Conservation (phyloP, 2,113 vertebrate species). For the Morone saxatilis region DNA sequence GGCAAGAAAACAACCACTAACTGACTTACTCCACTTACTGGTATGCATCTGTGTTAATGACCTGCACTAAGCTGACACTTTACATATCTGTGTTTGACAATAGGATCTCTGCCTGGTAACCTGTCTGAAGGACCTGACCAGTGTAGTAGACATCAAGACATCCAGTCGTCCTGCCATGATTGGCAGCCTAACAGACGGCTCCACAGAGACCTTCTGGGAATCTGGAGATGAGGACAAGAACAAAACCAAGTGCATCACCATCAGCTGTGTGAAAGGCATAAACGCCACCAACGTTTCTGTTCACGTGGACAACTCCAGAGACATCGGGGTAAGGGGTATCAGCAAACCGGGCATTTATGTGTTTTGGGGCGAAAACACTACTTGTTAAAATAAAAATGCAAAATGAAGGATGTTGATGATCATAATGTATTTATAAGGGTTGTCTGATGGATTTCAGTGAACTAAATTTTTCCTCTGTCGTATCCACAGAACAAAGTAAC, state of each 20-base stretch:
- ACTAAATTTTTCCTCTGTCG: slow-evolving; percentile 24
- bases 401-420: background rate
- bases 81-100: slow-evolving; percentile 1
- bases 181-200: slow-evolving; percentile 97
- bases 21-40: background rate
- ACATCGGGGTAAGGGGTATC: slow-evolving; percentile 91
- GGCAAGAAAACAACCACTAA: slow-evolving; percentile 76
- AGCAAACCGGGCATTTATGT: background rate
- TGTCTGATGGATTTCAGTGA: background rate
- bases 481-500: slow-evolving; percentile 96
- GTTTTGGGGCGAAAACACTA: background rate
- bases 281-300: slow-evolving; percentile 94
- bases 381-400: background rate
- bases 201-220: slow-evolving; percentile 99
- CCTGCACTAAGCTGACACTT: slow-evolving; percentile 1
- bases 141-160: slow-evolving; percentile 97
- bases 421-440: background rate
- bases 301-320: slow-evolving; percentile 98
- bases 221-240: slow-evolving; percentile 99
- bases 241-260: slow-evolving; percentile 98
- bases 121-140: slow-evolving; percentile 96
- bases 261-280: slow-evolving; percentile 97
- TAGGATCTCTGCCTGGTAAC: slow-evolving; percentile 96
- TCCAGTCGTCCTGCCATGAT: slow-evolving; percentile 99
- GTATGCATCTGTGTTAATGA: background rate